Percentiles rank a stretch among this genome's conserved stretches.
Conservation (phyloP, 2,797 vertebrate genomes). For the Sylvia borin region DNA sequence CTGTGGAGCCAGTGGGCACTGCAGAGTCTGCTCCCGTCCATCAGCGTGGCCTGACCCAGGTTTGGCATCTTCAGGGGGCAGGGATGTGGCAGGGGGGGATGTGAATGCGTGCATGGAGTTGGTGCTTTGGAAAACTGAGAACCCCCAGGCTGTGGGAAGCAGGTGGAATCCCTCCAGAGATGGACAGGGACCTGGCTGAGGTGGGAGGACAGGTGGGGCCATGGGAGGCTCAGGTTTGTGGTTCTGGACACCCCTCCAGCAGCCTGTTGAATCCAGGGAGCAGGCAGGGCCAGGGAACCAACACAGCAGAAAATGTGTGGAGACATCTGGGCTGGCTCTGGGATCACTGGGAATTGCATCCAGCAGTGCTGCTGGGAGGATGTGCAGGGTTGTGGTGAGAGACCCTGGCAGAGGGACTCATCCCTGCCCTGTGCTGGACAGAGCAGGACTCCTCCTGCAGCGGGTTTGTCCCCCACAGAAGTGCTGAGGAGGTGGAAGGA, state of each 20-base stretch:
- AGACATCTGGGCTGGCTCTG: neutral
- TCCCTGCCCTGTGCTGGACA: neutral
- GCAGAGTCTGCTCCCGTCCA: neutral
- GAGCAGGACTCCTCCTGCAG: neutral
- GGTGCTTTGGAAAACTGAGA: neutral
- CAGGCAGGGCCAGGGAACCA: neutral
- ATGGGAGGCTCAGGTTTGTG: neutral
- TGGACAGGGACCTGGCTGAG: neutral
- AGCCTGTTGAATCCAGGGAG: conserved; percentile 7
- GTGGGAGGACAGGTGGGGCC: neutral
- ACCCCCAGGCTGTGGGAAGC: neutral
- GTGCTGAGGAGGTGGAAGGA: neutral
- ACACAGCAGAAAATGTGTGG: neutral
- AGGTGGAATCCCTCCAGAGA: neutral
- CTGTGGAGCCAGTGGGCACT: neutral
- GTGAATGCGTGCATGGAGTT: accelerated
- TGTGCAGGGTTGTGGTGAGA: neutral
- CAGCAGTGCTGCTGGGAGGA: neutral
- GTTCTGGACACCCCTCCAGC: neutral
- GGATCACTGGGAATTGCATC: neutral
- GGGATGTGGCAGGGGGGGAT: neutral
- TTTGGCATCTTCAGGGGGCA: neutral
- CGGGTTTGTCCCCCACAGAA: accelerated
- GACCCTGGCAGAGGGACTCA: neutral
- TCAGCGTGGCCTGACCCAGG: neutral